Conservation (phyloP, 2,888 invertebrate genomes). For the Caenorhabditis sp. region DNA sequence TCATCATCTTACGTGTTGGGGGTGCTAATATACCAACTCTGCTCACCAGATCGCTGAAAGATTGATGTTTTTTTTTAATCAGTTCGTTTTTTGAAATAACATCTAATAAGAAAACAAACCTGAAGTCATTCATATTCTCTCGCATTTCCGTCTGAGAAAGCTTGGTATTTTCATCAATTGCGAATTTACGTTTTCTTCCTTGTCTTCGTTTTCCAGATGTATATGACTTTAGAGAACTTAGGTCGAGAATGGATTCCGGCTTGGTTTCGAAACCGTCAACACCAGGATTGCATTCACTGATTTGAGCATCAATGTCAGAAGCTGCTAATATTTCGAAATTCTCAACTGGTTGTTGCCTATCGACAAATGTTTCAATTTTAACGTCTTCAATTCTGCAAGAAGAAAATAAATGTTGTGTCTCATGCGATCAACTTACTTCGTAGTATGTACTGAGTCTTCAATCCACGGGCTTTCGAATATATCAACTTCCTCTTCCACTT, state of each 20-base stretch:
- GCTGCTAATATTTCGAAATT: neutral
- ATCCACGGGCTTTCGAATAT: too few relatives aligned
- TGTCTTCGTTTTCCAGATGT: neutral
- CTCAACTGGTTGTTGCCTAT: neutral
- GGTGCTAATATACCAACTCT: neutral
- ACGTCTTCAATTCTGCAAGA: too few relatives aligned
- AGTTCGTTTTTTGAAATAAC: too few relatives aligned
- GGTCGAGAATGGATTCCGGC: neutral
- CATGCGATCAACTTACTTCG: too few relatives aligned
- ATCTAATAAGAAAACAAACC: neutral
- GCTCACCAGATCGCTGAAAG: constrained; percentile 3
- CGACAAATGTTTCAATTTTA: neutral
- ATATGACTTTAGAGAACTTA: neutral
- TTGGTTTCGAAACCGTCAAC: neutral
- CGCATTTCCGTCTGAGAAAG: neutral
- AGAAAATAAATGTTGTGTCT: too few relatives aligned
- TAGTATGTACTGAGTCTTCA: too few relatives aligned
- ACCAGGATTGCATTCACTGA: neutral
- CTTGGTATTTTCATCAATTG: neutral
- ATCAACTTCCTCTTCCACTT: neutral
- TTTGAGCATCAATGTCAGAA: neutral
- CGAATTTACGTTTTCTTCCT: neutral
- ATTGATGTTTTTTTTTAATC: neutral
- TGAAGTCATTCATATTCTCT: neutral
- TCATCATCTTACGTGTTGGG: neutral